phyloP scores from a whole-genome alignment of 2,797 vertebrate species.

The Phylloscopus collybita region DNA sequence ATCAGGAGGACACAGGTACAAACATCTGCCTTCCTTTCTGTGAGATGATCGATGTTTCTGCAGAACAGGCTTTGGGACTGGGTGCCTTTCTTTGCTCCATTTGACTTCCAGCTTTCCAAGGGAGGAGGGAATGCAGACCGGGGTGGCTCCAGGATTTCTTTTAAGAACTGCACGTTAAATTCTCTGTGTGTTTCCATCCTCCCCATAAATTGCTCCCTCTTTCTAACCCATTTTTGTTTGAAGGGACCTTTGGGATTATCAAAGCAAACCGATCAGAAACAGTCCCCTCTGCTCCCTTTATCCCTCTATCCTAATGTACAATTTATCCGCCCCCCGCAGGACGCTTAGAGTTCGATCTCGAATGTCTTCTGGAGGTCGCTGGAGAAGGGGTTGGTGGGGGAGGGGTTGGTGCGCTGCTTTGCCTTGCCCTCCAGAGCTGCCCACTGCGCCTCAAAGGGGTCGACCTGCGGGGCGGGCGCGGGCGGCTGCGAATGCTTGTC shows the following conservation, averaged over 20 bases:
- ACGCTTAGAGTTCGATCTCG: constrained; percentile 93
- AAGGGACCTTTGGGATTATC: constrained; percentile 71
- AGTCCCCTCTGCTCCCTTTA: constrained; percentile 60
- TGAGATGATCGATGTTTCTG: constrained; percentile 57
- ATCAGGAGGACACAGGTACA: constrained; percentile 20
- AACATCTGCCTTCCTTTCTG: constrained; percentile 47
- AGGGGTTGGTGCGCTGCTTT: constrained; percentile 91
- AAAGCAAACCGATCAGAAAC: constrained; percentile 60
- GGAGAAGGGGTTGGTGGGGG: constrained; percentile 98
- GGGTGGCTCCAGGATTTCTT: constrained; percentile 28
- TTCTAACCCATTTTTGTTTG: constrained; percentile 38
- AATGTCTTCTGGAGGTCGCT: constrained; percentile 98
- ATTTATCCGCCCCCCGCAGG: not conserved
- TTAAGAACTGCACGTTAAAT: constrained; percentile 21
- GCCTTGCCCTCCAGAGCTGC: constrained; percentile 91
- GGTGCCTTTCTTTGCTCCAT: constrained; percentile 32
- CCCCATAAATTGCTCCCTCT: constrained; percentile 5
- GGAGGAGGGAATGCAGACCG: constrained; percentile 27
- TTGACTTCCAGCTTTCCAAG: constrained; percentile 67
- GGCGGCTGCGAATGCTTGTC: constrained; percentile 71
- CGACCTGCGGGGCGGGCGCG: constrained; percentile 75
- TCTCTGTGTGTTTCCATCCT: not conserved
- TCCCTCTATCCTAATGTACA: constrained; percentile 57
- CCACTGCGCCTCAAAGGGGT: constrained; percentile 98
- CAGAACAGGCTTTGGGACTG: constrained; percentile 64